Percentiles rank a stretch among this genome's conserved stretches.
Conservation (phyloP, 2,113 vertebrate genomes). For the Accipiter cooperii region DNA sequence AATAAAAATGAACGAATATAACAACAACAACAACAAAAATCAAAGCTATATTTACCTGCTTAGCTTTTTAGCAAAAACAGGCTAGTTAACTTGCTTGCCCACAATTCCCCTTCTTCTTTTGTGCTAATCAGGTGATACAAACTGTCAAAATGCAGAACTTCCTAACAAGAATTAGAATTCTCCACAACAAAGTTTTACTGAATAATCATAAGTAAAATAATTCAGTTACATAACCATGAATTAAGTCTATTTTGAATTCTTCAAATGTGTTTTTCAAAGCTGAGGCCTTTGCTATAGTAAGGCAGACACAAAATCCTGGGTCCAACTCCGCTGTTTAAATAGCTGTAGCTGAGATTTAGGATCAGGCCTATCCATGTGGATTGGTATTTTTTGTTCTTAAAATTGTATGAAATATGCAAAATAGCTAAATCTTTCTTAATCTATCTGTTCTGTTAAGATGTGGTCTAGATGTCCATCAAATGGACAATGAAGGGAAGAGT, state of each 20-base stretch:
- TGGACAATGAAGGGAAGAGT: background rate
- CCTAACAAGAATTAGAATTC: background rate
- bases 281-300: background rate
- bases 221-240: background rate
- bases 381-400: background rate
- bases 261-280: background rate
- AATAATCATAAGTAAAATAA: background rate
- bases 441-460: background rate
- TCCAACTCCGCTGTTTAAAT: background rate
- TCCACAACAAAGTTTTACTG: background rate
- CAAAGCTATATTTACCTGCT: background rate
- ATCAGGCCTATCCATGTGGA: background rate
- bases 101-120: background rate
- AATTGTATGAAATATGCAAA: background rate
- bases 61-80: background rate
- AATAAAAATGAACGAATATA: background rate
- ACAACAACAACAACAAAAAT: background rate
- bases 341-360: background rate
- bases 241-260: background rate
- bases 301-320: background rate
- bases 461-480: background rate
- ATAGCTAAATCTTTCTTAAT: background rate
- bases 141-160: background rate
- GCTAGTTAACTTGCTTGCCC: background rate
- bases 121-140: background rate